Percentiles rank a stretch among this genome's conserved stretches.
Conservation (phyloP, 2,113 vertebrate species). For the Alligator sinensis region DNA sequence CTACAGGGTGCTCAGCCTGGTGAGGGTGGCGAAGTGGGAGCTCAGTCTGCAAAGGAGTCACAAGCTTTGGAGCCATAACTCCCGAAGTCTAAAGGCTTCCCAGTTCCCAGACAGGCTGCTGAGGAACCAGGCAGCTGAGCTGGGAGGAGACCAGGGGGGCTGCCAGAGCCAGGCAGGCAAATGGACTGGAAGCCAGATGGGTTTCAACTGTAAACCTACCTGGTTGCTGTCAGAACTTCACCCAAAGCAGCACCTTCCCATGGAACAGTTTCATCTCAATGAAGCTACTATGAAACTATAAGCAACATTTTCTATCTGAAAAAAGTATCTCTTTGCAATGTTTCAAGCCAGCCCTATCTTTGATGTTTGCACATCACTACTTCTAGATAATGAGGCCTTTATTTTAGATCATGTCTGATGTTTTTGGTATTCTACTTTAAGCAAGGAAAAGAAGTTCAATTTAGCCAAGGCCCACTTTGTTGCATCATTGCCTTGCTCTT, state of each 20-base stretch:
- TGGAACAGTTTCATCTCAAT: accelerated
- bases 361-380: neutral
- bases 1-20: accelerated
- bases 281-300: too few species aligned
- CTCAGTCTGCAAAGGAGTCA: neutral
- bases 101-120: neutral
- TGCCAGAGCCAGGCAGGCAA: neutral
- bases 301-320: accelerated
- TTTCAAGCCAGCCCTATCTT: neutral
- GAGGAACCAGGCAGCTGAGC: neutral
- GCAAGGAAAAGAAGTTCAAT: neutral
- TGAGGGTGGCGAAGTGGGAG: too few species aligned
- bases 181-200: accelerated
- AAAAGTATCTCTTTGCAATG: neutral
- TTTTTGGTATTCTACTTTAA: neutral
- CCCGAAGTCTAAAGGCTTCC: neutral
- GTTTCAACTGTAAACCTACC: accelerated
- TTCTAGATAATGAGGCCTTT: accelerated
- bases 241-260: accelerated
- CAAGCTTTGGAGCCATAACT: too few species aligned
- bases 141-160: too few species aligned
- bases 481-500: conserved; percentile 7
- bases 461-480: neutral
- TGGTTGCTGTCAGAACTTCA: neutral
- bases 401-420: neutral